Base-by-base conservation (phyloP, 2,113 vertebrate genomes). In the Prionailurus bengalensis region DNA sequence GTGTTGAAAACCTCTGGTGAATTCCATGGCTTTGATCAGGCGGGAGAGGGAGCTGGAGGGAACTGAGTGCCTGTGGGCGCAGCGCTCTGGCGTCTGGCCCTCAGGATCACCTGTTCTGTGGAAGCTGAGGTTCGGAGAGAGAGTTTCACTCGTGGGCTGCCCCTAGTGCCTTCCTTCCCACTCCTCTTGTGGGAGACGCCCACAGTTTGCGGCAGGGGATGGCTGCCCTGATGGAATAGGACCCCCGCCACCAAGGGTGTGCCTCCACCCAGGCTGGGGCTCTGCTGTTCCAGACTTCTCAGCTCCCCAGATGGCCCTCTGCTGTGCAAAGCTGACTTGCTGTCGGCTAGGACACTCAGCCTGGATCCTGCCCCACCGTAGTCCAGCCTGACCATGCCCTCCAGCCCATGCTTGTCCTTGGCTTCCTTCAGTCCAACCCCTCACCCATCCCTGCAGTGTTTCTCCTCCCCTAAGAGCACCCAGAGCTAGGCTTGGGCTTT, bases 1-100 rank as follows among this genome's bases (percentile, higher is more conserved):
- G 94, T 4, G 11, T 16, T 76, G 94, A 95, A 93, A 97, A 71
- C 78, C 87, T 89, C 94, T 42, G 68, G 71, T 61, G 95, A 89
- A 48, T 78, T 33, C 85, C 23, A 0, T 0, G 0, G 81, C 97
- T 97, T 97, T 96, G 97, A 97, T 96, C 96, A 82, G 58, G 70
- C 80, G 23, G 70, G 42, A 53, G 36, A 39, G 66, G 23, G 42
- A 31, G 53, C 36, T 3, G 0, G 12, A 0, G 1, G 68, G 45
- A 2, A 4, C 11, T 0, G 16, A n/a, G 27, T 1, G 0, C 65
- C 36, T 36, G 23, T 45, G 48, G 81, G 36, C 84, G 4, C 6
- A 0, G 48, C 4, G 15, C 61, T 33, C 5, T 16, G 55, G 58
- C 9, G 0, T 66, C 94, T 36, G 9, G 82, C 19, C 76, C 70